Evolutionary conservation across 2,113 vertebrate species (phyloP).

Genomic region (Pogona vitticeps): DNA sequence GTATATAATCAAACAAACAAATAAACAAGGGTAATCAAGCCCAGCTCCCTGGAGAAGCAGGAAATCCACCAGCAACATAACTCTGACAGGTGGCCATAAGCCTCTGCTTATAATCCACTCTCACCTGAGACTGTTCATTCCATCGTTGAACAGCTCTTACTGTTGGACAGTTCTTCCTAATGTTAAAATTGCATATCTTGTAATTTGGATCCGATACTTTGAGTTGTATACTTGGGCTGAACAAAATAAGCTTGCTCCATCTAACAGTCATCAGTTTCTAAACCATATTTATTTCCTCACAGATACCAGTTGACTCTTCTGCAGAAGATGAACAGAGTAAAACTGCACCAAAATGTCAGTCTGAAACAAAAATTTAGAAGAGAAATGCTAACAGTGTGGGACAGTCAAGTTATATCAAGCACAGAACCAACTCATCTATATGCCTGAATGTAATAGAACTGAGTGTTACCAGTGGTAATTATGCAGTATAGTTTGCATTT

Average conservation of each 20-base stretch:
- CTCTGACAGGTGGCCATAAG: too few relatives aligned
- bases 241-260: too few relatives aligned
- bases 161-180: too few relatives aligned
- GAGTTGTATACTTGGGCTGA: too few relatives aligned
- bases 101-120: too few relatives aligned
- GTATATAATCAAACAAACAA: too few relatives aligned
- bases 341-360: slow-evolving; percentile 32
- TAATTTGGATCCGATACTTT: too few relatives aligned
- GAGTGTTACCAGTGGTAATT: neutral
- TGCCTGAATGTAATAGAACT: neutral
- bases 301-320: slow-evolving; percentile 64
- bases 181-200: neutral
- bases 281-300: slow-evolving; percentile 24
- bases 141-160: too few relatives aligned
- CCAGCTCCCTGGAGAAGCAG: too few relatives aligned
- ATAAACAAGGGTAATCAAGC: too few relatives aligned
- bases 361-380: slow-evolving; percentile 51
- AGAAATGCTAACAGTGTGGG: neutral
- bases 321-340: slow-evolving; percentile 53
- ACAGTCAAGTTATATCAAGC: neutral
- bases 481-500: neutral
- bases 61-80: too few relatives aligned
- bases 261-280: neutral
- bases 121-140: too few relatives aligned
- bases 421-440: neutral